Percentiles rank a stretch among this genome's conserved stretches.
Evolutionary conservation across 2,888 invertebrate species (phyloP).

Genomic region (Periphyllus acericola): DNA sequence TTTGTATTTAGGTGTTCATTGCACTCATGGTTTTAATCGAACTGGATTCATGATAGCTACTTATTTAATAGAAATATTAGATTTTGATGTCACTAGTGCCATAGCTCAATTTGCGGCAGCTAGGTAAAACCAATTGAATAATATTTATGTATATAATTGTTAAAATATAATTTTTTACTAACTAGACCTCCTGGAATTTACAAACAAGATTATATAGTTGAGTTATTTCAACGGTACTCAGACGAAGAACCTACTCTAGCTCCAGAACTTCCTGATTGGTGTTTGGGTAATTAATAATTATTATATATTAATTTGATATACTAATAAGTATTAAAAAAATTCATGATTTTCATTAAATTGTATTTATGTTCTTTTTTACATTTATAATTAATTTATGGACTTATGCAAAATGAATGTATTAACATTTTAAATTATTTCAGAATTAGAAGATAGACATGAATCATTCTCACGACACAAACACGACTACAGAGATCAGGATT

Average conservation of each 20-base stretch:
- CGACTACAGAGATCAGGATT: conserved; percentile 13
- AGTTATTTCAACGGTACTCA: conserved; percentile 80
- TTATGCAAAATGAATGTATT: neutral
- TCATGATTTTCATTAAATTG: neutral
- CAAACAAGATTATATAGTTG: conserved; percentile 92
- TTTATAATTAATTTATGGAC: no score
- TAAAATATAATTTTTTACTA: conserved; percentile 48
- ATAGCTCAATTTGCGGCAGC: conserved; percentile 79
- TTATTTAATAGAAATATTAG: conserved; percentile 86
- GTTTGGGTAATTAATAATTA: conserved; percentile 70
- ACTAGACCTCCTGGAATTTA: conserved; percentile 93
- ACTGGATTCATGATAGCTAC: conserved; percentile 95
- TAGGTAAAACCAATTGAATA: conserved; percentile 68
- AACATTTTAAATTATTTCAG: neutral
- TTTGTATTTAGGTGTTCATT: conserved; percentile 78
- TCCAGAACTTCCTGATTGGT: conserved; percentile 89
- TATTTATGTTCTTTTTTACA: neutral
- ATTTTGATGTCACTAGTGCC: conserved; percentile 87
- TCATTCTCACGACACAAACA: conserved; percentile 40
- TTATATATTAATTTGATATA: neutral
- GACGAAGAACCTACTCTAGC: conserved; percentile 68
- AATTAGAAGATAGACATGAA: conserved; percentile 54
- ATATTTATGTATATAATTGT: conserved; percentile 33
- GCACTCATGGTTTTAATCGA: conserved; percentile 98
- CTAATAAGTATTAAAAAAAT: neutral